Evolutionary conservation across 2,113 vertebrate genomes (phyloP).

Genomic region (Morone chrysops): DNA sequence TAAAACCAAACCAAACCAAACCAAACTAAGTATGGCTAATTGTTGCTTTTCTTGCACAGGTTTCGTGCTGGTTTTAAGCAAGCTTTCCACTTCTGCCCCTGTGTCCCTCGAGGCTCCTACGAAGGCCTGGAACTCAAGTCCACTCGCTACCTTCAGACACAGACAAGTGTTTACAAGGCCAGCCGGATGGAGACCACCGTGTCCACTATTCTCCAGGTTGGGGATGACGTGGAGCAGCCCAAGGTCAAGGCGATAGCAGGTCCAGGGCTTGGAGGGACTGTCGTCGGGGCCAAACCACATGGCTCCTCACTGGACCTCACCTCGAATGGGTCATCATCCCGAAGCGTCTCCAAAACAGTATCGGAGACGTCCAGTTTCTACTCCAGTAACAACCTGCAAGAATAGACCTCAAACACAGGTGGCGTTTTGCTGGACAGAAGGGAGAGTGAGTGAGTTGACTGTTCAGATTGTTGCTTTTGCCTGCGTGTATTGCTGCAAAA

Average conservation of each 20-base stretch:
- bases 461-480: constrained; percentile 22
- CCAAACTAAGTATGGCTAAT: neutral
- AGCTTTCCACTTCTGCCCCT: constrained; percentile 93
- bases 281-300: constrained; percentile 36
- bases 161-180: constrained; percentile 93
- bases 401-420: constrained; percentile 52
- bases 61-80: constrained; percentile 96
- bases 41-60: constrained; percentile 75
- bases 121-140: constrained; percentile 96
- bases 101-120: constrained; percentile 84
- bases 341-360: constrained; percentile 91
- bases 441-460: constrained; percentile 33
- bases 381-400: constrained; percentile 88
- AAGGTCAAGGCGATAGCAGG: constrained; percentile 52
- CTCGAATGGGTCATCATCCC: constrained; percentile 92
- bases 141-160: constrained; percentile 90
- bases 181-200: constrained; percentile 93
- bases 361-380: constrained; percentile 93
- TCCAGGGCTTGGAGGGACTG: neutral
- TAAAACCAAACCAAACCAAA: too few species aligned
- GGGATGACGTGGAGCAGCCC: constrained; percentile 81
- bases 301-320: constrained; percentile 88
- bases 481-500: constrained; percentile 24
- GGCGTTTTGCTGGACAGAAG: neutral
- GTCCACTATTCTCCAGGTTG: constrained; percentile 83